Conservation (phyloP, 1,140 invertebrate genomes). For the Habropoda laboriosa region DNA sequence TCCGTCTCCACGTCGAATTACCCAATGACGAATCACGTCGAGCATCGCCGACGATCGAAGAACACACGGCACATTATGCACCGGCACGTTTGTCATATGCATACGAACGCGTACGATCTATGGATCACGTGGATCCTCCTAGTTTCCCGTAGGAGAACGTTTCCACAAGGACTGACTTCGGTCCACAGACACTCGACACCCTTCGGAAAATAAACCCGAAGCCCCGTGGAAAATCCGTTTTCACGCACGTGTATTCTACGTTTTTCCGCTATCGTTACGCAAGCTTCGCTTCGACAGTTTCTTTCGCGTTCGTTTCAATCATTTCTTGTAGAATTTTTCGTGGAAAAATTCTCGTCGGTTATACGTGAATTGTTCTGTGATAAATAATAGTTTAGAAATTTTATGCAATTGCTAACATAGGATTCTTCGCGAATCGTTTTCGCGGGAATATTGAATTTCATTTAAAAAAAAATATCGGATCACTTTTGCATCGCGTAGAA, state of each 20-base stretch:
- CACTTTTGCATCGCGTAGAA: too few relatives aligned
- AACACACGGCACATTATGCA: constrained; percentile 70
- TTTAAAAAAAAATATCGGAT: too few relatives aligned
- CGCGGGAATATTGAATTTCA: too few relatives aligned
- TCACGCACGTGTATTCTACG: neutral
- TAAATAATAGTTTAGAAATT: too few relatives aligned
- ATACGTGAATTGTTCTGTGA: too few relatives aligned
- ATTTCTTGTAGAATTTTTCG: neutral
- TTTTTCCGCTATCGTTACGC: constrained; percentile 24
- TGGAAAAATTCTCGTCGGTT: too few relatives aligned
- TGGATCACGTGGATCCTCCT: constrained; percentile 66
- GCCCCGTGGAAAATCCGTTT: neutral
- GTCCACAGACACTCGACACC: neutral
- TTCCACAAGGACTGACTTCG: constrained; percentile 1
- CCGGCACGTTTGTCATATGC: constrained; percentile 64
- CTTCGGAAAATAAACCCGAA: neutral
- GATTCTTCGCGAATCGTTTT: too few relatives aligned
- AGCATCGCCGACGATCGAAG: constrained; percentile 59
- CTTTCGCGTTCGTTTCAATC: too few relatives aligned
- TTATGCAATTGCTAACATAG: too few relatives aligned
- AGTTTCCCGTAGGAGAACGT: constrained; percentile 9
- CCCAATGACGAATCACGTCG: constrained; percentile 51
- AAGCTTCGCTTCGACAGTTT: neutral
- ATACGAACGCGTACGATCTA: constrained; percentile 58
- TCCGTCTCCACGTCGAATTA: constrained; percentile 50